These are phyloP conservation scores for Tetraodon nigroviridis DNA, from an alignment of 2,113 vertebrate species.

Conservation along the genomic window DNA sequence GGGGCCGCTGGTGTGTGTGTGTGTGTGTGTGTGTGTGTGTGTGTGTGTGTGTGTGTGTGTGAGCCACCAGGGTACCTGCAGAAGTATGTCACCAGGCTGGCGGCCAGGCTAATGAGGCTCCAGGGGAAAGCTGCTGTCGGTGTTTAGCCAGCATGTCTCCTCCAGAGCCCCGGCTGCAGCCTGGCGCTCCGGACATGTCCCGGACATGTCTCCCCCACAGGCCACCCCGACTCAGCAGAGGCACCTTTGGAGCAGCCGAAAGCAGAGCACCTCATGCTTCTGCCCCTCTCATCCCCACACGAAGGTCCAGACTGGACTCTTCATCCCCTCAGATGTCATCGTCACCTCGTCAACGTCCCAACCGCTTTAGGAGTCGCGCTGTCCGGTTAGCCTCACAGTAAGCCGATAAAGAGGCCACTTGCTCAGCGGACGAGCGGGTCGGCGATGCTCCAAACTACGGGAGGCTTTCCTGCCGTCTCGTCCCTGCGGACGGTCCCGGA, in stretches of 20 bases:
- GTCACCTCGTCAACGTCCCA: background rate
- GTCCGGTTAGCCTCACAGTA: background rate
- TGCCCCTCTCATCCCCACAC: too few species aligned
- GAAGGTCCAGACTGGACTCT: too few species aligned
- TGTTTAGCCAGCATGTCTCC: conserved; percentile 43
- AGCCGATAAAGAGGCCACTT: background rate
- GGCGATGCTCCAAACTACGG: background rate
- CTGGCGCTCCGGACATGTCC: too few species aligned
- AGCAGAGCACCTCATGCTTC: too few species aligned
- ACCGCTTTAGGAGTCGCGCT: background rate
- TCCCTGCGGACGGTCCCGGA: too few species aligned
- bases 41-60: conserved; percentile 1
- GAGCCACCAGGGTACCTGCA: conserved; percentile 32
- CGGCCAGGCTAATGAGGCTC: conserved; percentile 61
- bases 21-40: background rate
- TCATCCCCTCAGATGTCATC: too few species aligned
- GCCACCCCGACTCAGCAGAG: too few species aligned
- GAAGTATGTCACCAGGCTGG: conserved; percentile 6
- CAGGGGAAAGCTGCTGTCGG: conserved; percentile 33
- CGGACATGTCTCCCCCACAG: too few species aligned
- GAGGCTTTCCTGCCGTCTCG: background rate
- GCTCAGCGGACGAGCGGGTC: background rate
- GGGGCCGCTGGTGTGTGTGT: background rate
- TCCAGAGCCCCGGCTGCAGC: conserved; percentile 39
- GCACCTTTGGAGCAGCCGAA: too few species aligned